These are phyloP conservation scores for Limonius californicus DNA, from an alignment of 1,140 invertebrate species.

Conservation along the genomic window DNA sequence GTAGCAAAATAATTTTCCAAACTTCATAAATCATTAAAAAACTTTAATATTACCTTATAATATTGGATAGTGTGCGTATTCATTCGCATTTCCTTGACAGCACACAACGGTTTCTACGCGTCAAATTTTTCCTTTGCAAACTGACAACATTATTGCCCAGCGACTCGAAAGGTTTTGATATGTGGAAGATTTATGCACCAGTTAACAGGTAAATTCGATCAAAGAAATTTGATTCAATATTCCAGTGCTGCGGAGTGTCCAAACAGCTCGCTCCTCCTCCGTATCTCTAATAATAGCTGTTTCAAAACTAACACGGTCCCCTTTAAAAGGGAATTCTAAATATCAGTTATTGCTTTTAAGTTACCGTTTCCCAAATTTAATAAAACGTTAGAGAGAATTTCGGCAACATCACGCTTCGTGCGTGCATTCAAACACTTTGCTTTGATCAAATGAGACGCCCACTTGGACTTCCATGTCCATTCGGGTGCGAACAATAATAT, in stretches of 20 bases:
- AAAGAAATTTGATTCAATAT: constrained; percentile 15
- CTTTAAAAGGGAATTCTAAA: too few relatives aligned
- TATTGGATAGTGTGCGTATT: too few relatives aligned
- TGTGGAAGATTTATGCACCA: constrained; percentile 12
- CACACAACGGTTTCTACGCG: background rate
- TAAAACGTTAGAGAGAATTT: background rate
- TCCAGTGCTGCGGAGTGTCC: background rate
- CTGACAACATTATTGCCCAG: constrained; percentile 13
- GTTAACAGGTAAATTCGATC: constrained; percentile 12
- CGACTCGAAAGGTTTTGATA: constrained; percentile 14
- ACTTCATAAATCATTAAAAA: too few relatives aligned
- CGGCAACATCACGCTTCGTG: background rate
- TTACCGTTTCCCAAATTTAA: background rate
- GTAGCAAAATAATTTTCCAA: too few relatives aligned
- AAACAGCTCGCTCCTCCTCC: background rate
- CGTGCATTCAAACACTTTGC: constrained; percentile 29
- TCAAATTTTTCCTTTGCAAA: constrained; percentile 11
- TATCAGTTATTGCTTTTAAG: too few relatives aligned
- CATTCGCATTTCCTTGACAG: background rate
- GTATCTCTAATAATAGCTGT: background rate
- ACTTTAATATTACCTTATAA: too few relatives aligned
- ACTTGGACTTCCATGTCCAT: constrained; percentile 23
- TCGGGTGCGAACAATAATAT: constrained; percentile 26
- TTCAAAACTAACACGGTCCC: too few relatives aligned
- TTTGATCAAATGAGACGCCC: constrained; percentile 34